Percentiles rank a stretch among this genome's conserved stretches.
Evolutionary conservation across 2,797 vertebrate genomes (phyloP).

Genomic region (Chaetodon trifasciatus): DNA sequence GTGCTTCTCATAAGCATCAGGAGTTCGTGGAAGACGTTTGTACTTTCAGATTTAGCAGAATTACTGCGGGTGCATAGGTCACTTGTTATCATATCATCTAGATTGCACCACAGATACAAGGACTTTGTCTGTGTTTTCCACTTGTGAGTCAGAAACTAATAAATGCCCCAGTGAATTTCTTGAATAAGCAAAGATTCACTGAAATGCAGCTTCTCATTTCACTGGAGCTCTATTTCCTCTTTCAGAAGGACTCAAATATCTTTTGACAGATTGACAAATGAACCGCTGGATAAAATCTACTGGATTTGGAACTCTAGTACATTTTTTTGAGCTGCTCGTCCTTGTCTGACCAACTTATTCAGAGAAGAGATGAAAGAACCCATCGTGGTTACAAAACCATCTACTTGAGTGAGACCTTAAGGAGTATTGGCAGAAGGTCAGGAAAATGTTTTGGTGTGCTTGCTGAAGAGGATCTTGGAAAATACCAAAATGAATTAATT

Average conservation of each 20-base stretch:
- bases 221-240: conserved; percentile 48
- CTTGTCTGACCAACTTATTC: background rate
- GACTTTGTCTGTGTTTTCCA: background rate
- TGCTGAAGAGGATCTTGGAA: background rate
- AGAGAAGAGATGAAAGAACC: background rate
- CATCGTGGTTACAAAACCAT: background rate
- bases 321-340: background rate
- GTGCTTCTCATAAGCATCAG: conserved; percentile 9
- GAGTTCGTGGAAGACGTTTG: background rate
- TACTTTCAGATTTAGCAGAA: conserved; percentile 34
- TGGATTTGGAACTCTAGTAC: background rate
- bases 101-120: background rate
- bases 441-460: background rate
- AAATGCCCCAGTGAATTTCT: background rate
- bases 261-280: conserved; percentile 27
- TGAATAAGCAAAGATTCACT: background rate
- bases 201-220: conserved; percentile 35
- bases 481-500: background rate
- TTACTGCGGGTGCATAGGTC: background rate
- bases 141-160: conserved; percentile 21
- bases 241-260: conserved; percentile 19
- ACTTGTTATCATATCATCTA: background rate
- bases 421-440: background rate
- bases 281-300: conserved; percentile 20
- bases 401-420: background rate